Percentiles rank a stretch among this genome's conserved stretches.
Evolutionary conservation across 2,113 vertebrate species (phyloP).

Genomic region (Podiceps cristatus): DNA sequence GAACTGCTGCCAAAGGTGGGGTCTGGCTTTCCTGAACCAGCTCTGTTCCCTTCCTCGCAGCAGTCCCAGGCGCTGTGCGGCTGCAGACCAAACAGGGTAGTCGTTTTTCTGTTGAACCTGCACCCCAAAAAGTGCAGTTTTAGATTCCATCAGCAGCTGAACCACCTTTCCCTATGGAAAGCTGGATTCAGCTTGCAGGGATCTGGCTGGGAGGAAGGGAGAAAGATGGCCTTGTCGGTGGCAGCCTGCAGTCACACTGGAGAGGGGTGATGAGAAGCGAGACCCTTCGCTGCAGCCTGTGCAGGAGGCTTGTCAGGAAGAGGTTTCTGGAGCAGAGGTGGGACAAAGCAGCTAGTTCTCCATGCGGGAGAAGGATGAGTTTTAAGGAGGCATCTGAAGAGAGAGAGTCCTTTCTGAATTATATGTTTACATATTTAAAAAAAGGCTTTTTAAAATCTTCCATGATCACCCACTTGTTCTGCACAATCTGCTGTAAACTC

Average conservation of each 20-base stretch:
- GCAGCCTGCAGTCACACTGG: neutral
- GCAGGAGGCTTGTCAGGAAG: neutral
- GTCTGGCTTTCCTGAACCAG: neutral
- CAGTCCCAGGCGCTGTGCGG: too few species aligned
- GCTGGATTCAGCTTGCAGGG: neutral
- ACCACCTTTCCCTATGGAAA: neutral
- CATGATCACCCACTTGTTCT: neutral
- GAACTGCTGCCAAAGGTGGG: neutral
- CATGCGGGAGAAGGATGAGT: accelerated
- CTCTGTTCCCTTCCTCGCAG: neutral
- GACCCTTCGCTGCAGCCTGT: neutral
- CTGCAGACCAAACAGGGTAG: neutral
- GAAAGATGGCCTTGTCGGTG: neutral
- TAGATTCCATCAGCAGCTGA: neutral
- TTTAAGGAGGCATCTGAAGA: neutral
- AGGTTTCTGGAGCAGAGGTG: neutral
- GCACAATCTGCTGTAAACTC: neutral
- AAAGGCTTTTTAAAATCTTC: neutral
- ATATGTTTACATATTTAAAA: neutral
- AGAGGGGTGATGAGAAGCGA: accelerated
- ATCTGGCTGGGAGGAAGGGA: neutral
- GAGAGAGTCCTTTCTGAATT: neutral
- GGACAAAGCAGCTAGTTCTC: neutral
- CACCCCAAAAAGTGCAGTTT: neutral
- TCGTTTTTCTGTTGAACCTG: neutral